Conservation (phyloP, 1,140 invertebrate species). For the Brachionus rotundiformis region DNA sequence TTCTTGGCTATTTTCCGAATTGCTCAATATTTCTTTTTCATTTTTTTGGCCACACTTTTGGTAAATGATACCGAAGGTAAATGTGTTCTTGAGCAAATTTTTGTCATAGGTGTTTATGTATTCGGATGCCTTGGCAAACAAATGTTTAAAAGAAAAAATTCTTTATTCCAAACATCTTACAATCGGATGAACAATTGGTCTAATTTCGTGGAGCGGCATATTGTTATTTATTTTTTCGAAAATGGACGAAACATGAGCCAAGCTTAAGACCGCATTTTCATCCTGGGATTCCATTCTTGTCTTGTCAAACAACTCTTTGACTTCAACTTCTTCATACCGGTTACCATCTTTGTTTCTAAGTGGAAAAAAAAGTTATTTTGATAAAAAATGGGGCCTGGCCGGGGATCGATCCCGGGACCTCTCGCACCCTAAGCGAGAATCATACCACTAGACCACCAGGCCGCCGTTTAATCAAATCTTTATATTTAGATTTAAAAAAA, state of each 20-base stretch:
- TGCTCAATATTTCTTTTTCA: conserved; percentile 89
- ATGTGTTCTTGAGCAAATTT: conserved; percentile 87
- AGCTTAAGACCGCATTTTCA: not conserved
- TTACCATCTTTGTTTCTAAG: conserved; percentile 13
- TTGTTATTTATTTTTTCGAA: conserved; percentile 13
- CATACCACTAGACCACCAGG: conserved; percentile 13
- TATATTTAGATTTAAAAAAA: not conserved
- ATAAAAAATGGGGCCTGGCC: conserved; percentile 1
- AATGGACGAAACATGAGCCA: not conserved
- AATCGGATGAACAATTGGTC: conserved; percentile 30
- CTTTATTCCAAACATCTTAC: not conserved
- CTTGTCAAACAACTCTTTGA: not conserved
- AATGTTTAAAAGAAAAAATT: not conserved
- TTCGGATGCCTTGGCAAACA: not conserved
- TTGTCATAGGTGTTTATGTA: conserved; percentile 76
- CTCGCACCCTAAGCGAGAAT: conserved; percentile 13
- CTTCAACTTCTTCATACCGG: not conserved
- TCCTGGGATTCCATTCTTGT: not conserved
- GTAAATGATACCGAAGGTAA: conserved; percentile 95
- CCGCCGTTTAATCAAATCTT: not conserved
- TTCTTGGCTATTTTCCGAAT: conserved; percentile 78
- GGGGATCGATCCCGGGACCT: conserved; percentile 10
- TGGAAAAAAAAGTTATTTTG: not conserved
- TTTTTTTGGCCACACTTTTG: conserved; percentile 87
- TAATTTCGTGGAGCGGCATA: not conserved